Evolutionary conservation across 2,888 invertebrate species (phyloP).

Genomic region (Cataglyphis livida): DNA sequence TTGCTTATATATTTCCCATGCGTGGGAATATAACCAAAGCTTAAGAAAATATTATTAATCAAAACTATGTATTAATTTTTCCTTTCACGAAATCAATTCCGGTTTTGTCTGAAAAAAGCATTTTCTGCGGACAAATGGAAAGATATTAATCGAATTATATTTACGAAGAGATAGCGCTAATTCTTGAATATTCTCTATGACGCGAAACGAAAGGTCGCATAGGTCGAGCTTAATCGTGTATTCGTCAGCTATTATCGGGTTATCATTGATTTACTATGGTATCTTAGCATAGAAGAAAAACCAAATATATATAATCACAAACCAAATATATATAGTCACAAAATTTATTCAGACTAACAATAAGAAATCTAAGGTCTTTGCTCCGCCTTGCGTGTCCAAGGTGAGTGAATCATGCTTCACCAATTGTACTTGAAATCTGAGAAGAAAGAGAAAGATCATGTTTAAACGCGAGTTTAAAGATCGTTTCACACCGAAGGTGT

Average conservation of each 20-base stretch:
- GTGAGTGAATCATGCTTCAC: conserved; percentile 44
- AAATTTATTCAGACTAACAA: not conserved
- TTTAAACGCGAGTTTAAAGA: not conserved
- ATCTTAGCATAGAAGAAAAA: not conserved
- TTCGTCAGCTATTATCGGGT: not conserved
- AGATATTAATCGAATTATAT: conserved; percentile 10
- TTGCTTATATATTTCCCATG: not conserved
- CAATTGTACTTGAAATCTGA: conserved; percentile 35
- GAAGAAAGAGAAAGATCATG: not conserved
- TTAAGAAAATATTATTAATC: not conserved
- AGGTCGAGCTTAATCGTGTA: conserved; percentile 56
- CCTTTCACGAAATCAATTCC: not conserved
- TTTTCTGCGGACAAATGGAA: not conserved
- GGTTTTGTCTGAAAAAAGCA: not conserved
- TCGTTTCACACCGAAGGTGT: not conserved
- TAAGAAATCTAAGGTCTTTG: conserved; percentile 53
- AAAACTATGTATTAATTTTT: not conserved
- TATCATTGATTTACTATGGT: not conserved
- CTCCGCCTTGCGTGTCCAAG: conserved; percentile 35
- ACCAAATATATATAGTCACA: not conserved
- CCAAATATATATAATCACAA: not conserved
- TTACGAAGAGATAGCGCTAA: not conserved
- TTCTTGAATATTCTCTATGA: not conserved
- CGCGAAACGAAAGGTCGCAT: conserved; percentile 46
- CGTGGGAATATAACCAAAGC: not conserved